Conservation (phyloP, 1,140 invertebrate genomes). For the Ganaspis sp. region DNA sequence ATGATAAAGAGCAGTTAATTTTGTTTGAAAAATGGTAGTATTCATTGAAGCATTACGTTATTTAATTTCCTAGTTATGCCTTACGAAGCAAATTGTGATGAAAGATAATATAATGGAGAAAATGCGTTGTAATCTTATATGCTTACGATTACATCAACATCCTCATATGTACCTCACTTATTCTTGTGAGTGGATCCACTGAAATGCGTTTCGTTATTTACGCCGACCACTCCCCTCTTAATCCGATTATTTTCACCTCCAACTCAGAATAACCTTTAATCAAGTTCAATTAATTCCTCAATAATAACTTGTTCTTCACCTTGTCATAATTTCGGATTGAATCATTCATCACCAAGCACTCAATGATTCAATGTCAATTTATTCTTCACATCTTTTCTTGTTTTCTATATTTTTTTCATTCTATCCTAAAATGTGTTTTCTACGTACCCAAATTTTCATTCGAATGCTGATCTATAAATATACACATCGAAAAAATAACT, state of each 20-base stretch:
- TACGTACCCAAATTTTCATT: no score
- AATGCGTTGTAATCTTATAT: conserved; percentile 1
- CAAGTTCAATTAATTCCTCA: no score
- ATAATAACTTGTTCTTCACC: background rate
- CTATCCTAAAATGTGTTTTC: no score
- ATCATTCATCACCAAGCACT: no score
- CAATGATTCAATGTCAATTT: no score
- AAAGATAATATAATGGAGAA: conserved; percentile 10
- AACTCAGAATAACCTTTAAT: no score
- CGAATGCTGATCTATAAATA: no score
- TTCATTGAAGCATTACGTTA: conserved; percentile 28
- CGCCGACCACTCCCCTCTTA: background rate
- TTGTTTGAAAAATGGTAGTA: background rate
- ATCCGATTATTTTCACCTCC: conserved; percentile 13
- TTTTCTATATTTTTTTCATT: no score
- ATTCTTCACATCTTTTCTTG: no score
- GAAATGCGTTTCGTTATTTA: conserved; percentile 5
- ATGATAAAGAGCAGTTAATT: background rate
- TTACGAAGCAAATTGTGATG: conserved; percentile 19
- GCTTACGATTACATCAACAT: conserved; percentile 24
- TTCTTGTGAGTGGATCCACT: background rate
- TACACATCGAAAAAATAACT: no score
- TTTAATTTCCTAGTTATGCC: conserved; percentile 25
- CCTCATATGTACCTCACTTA: background rate
- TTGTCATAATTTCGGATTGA: background rate